phyloP scores from a whole-genome alignment of 2,113 vertebrate genomes.

The Pterocles burchelli region DNA sequence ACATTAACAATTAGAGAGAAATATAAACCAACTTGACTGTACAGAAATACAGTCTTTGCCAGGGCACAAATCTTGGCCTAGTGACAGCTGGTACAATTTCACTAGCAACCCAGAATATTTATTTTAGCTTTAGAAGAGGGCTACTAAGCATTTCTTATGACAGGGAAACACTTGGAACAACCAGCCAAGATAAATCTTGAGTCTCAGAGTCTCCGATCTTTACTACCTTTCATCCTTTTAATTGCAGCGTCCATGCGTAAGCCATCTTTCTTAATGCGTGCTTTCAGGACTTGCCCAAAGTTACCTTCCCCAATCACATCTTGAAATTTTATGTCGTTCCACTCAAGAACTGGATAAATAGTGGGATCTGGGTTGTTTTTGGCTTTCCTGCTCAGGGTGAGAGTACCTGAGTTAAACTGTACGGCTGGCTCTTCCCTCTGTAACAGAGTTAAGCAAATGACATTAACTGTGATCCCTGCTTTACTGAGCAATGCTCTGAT shows the following conservation, averaged over 20 bases:
- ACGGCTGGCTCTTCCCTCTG: conserved; percentile 90
- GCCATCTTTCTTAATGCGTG: conserved; percentile 90
- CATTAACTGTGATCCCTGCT: background rate
- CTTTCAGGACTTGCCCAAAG: conserved; percentile 90
- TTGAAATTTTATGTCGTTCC: conserved; percentile 92
- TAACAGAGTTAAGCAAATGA: conserved; percentile 1
- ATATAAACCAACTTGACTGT: background rate
- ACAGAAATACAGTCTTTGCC: background rate
- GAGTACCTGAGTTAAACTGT: conserved; percentile 87
- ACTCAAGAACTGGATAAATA: conserved; percentile 87
- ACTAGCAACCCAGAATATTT: background rate
- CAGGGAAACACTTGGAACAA: background rate
- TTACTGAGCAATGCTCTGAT: background rate
- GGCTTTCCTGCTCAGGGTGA: conserved; percentile 82
- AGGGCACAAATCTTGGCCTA: background rate
- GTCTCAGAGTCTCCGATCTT: background rate
- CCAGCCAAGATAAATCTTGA: background rate
- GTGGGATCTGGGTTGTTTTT: conserved; percentile 82
- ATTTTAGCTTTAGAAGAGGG: background rate
- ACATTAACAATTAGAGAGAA: background rate
- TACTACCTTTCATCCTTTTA: conserved; percentile 90
- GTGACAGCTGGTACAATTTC: background rate
- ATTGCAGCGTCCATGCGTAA: conserved; percentile 89
- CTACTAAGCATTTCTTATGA: background rate
- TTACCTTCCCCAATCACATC: conserved; percentile 91